Percentiles rank a stretch among this genome's conserved stretches.
phyloP scores from a whole-genome alignment of 2,888 invertebrate genomes.

The Drosophila hamatofila region DNA sequence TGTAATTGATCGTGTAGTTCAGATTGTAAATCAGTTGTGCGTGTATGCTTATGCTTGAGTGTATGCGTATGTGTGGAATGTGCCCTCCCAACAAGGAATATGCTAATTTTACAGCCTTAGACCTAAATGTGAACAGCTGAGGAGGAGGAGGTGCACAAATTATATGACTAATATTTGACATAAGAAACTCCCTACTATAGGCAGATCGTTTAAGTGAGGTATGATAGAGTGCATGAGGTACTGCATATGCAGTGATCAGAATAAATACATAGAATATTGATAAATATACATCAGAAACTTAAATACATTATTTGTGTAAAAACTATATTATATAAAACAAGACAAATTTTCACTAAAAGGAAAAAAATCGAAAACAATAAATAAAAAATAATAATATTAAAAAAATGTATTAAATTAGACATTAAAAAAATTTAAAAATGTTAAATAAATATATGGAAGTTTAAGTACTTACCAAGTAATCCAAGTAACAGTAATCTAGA shows the following conservation, averaged over 20 bases:
- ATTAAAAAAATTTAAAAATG: too few species aligned
- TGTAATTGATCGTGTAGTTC: constrained; percentile 53
- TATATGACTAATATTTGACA: constrained; percentile 5
- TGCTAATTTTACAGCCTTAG: constrained; percentile 21
- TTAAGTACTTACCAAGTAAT: neutral
- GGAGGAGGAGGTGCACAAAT: neutral
- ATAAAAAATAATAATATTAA: too few species aligned
- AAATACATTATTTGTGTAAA: too few species aligned
- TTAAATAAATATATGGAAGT: neutral
- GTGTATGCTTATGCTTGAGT: constrained; percentile 13
- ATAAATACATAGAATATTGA: neutral
- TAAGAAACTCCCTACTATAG: neutral
- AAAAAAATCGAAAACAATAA: too few species aligned
- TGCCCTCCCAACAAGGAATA: constrained; percentile 34
- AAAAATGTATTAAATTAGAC: too few species aligned
- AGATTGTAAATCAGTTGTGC: constrained; percentile 46
- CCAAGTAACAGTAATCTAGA: neutral
- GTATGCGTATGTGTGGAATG: constrained; percentile 34
- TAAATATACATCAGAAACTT: neutral
- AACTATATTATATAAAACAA: too few species aligned
- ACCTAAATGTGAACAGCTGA: constrained; percentile 7
- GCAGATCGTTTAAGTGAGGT: neutral
- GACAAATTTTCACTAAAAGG: too few species aligned
- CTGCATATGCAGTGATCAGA: neutral
- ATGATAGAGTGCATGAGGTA: neutral